Evolutionary conservation across 2,888 invertebrate species (phyloP), one percentile per base, ranked within the genome.

Genomic region (Frankliniella fusca): DNA sequence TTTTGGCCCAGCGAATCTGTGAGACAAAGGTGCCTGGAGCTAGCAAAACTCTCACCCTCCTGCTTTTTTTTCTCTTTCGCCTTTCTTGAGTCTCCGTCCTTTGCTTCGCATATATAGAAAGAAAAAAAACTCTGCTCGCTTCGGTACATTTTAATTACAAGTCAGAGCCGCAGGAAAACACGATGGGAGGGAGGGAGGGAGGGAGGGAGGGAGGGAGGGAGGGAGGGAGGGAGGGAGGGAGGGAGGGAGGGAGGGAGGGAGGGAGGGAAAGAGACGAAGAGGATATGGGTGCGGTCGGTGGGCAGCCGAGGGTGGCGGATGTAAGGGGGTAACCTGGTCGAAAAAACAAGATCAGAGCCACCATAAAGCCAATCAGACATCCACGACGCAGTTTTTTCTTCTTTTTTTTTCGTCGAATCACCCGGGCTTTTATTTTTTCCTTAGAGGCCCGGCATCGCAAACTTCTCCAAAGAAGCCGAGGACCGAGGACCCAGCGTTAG

Each of bases 101-200:
- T 38, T 38, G 38, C 38, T 38, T 3, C 38, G 38, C 38, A 5
- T 38, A 38, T 5, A 38, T 38, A 38, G 3, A 38, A 5, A 38
- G 38, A 5, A 38, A 38, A 38, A n/a, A 15, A 61, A 61, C 61
- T n/a, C 61, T 38, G n/a, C 61, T 61, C 61, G 27, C 70, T 27
- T 76, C 70, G 70, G 70, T 23, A 27, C 70, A 27, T 76, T 76
- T 76, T 76, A 76, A 76, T 76, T 76, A 76, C 70, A 76, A 27
- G 54, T 20, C 70, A 27, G 27, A 38, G 15, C 54, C 54, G 54
- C 54, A 54, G 54, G 15, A 54, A 54, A 54, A 54, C 54, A 54
- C 10, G 70, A 23, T 76, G 70, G 70, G 27, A n/a, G 70, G 38
- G 38, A 38, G 38, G 38, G 38, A 38, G 38, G 38, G 38, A 38